Percentiles rank a stretch among this genome's conserved stretches.
Evolutionary conservation across 1,140 invertebrate genomes (phyloP).

Genomic region (Agraylea sexmaculata): DNA sequence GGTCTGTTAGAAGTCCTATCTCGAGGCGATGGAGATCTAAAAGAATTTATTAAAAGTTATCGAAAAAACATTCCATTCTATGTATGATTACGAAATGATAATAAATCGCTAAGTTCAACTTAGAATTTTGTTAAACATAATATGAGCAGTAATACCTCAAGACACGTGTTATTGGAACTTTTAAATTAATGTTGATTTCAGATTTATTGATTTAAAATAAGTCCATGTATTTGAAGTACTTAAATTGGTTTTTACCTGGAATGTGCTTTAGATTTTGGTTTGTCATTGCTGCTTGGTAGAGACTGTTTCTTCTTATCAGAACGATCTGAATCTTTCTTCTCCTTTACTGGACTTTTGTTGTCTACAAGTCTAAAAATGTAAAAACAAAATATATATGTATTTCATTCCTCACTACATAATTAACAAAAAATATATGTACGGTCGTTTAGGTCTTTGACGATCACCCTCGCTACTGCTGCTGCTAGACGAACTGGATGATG

Average conservation of each 20-base stretch:
- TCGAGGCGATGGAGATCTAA: slow-evolving; percentile 27
- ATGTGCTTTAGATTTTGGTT: slow-evolving; percentile 42
- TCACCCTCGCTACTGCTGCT: slow-evolving; percentile 46
- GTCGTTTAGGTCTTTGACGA: slow-evolving; percentile 46
- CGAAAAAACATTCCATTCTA: too few relatives aligned
- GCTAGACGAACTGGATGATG: slow-evolving; percentile 45
- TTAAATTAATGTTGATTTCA: slow-evolving; percentile 3
- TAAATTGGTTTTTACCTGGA: slow-evolving; percentile 44
- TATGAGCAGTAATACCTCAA: slow-evolving; percentile 2
- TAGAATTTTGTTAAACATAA: slow-evolving; percentile 1
- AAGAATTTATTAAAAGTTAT: too few relatives aligned
- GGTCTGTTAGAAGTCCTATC: slow-evolving; percentile 42
- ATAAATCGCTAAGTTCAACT: neutral
- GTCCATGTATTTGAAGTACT: slow-evolving; percentile 6
- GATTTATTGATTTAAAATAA: slow-evolving; percentile 9
- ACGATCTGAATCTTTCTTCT: slow-evolving; percentile 37
- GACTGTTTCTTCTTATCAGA: slow-evolving; percentile 36
- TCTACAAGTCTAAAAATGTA: slow-evolving; percentile 30
- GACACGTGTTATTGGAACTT: slow-evolving; percentile 3
- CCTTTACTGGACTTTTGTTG: slow-evolving; percentile 39
- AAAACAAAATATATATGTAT: slow-evolving; percentile 5
- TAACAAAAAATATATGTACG: slow-evolving; percentile 28
- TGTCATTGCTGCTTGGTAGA: slow-evolving; percentile 37
- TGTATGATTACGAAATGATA: slow-evolving; percentile 2
- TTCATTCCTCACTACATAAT: slow-evolving; percentile 3